A percentile compares a stretch with the other conserved stretches of the same genome.
phyloP scores from a whole-genome alignment of 2,113 vertebrate species.

The Axis porcinus region DNA sequence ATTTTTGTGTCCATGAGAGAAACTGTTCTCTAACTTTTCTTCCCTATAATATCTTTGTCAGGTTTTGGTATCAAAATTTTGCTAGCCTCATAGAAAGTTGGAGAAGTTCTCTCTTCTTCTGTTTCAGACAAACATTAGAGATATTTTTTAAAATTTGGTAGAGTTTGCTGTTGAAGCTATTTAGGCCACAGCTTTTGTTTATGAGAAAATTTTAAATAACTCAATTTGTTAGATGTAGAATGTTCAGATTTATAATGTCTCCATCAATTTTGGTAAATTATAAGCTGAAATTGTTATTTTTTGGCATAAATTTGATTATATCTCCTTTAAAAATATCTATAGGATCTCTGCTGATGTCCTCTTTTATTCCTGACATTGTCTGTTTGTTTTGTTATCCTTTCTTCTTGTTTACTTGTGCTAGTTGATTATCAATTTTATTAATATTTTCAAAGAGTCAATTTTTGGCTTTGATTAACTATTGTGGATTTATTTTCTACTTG shows the following conservation, averaged over 20 bases:
- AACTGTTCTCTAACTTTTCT: not conserved
- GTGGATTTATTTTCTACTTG: not conserved
- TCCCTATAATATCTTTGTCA: not conserved
- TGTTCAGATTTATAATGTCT: not conserved
- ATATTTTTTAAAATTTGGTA: not conserved
- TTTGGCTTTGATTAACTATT: not conserved
- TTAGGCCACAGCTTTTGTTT: not conserved
- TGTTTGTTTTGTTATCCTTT: not conserved
- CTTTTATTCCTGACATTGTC: not conserved
- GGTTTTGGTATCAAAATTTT: not conserved
- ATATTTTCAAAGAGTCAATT: not conserved
- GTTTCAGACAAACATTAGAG: not conserved
- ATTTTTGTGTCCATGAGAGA: not conserved
- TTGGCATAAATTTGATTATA: not conserved
- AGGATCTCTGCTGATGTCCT: not conserved
- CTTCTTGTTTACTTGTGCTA: not conserved
- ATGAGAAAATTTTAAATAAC: not conserved
- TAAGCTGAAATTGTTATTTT: not conserved
- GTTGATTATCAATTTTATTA: not conserved
- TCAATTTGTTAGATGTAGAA: not conserved
- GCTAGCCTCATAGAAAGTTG: not conserved
- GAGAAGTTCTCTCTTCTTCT: not conserved
- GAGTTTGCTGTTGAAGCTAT: not conserved
- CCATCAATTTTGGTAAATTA: not conserved
- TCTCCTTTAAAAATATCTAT: not conserved